Evolutionary conservation across 2,113 vertebrate species (phyloP), one percentile per base, ranked within the genome.

Genomic region (Butorides virescens): DNA sequence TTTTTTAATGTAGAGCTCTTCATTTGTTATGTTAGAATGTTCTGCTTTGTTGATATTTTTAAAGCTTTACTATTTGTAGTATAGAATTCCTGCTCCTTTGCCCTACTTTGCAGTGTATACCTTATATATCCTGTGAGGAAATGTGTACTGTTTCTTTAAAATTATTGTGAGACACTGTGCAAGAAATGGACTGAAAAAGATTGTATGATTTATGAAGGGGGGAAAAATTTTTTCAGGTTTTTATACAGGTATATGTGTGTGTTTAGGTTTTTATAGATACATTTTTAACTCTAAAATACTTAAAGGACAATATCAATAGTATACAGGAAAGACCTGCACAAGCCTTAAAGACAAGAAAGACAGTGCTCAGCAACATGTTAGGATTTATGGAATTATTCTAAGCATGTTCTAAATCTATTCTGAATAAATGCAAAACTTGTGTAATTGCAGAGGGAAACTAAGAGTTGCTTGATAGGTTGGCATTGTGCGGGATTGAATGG

Each of bases 31-130:
- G 83, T 94, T 93, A 81, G 85, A 92, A 86, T 76, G 93, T 95
- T 97, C 75, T 67, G 49, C 93, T 97, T 97, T 96, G 93, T 79
- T 92, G 95, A 86, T 97, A 90, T 96, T 96, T 97, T 97, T 96
- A 94, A 97, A 96, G 91, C 95, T 95, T 95, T 96, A 95, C 83
- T 95, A 94, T 95, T 95, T 97, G 94, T 81, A 88, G 88, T 96
- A 96, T 95, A 94, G 96, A 95, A 97, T 95, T 94, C 96, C 96
- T 94, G 94, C 91, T 87, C 80, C 80, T 94, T 91, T 95, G 70
- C 90, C 80, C 83, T 21, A 27, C 53, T 96, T 97, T 59, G 26
- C 74, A 87, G 50, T 95, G 94, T 97, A 81, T 96, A 95, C 73
- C 82, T 93, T 94, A 52, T 84, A 92, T 97, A 96, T 96, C 90